phyloP scores from a whole-genome alignment of 2,113 vertebrate species.

The Pygoscelis antarcticus region DNA sequence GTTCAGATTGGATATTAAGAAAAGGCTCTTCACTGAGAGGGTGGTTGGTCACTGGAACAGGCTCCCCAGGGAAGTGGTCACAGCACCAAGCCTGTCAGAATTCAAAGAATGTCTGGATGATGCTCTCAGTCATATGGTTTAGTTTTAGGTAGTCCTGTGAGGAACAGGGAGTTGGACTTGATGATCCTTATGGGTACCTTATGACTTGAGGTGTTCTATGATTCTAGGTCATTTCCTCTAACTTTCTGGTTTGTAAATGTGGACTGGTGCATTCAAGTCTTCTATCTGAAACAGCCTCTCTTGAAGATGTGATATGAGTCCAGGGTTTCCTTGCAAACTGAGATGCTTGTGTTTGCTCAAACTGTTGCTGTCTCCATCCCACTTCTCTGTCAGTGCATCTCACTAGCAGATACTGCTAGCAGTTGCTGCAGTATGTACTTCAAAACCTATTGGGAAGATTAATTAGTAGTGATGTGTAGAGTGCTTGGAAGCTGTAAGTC shows the following conservation, averaged over 20 bases:
- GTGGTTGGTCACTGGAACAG: too few relatives aligned
- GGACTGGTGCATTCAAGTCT: background rate
- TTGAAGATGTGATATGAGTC: background rate
- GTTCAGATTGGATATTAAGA: too few relatives aligned
- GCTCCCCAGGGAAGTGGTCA: too few relatives aligned
- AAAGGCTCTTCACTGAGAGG: too few relatives aligned
- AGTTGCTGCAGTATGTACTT: background rate
- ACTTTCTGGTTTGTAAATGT: background rate
- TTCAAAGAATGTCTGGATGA: too few relatives aligned
- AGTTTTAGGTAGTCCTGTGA: too few relatives aligned
- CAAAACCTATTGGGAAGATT: background rate
- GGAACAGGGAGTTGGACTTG: too few relatives aligned
- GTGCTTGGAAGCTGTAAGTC: background rate
- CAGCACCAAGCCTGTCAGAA: too few relatives aligned
- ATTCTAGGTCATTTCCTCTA: too few relatives aligned
- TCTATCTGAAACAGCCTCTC: background rate
- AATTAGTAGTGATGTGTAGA: background rate
- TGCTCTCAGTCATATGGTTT: too few relatives aligned
- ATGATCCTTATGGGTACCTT: too few relatives aligned
- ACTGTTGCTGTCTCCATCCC: background rate
- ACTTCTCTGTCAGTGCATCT: background rate
- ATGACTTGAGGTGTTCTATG: too few relatives aligned
- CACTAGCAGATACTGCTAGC: background rate
- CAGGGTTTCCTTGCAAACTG: background rate
- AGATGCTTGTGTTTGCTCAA: background rate